Evolutionary conservation across 2,888 invertebrate genomes (phyloP).

Genomic region (Agonum fuliginosum): DNA sequence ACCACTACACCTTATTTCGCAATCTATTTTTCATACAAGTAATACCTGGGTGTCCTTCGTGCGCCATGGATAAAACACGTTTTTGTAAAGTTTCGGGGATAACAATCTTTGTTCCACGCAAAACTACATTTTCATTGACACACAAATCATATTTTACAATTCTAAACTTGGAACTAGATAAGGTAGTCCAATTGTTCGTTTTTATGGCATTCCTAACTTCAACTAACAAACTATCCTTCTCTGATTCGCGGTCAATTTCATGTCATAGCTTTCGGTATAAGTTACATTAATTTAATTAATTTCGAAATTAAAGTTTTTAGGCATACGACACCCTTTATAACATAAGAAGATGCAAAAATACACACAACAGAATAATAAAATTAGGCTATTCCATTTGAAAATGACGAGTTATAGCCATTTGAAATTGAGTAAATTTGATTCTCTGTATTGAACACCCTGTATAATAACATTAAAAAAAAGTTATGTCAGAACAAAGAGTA

Average conservation of each 20-base stretch:
- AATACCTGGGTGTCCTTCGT: neutral
- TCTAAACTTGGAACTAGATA: neutral
- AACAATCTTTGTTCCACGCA: neutral
- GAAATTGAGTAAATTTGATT: too few species aligned
- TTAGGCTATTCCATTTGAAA: too few species aligned
- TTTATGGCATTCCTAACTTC: neutral
- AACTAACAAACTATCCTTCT: neutral
- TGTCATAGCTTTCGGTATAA: neutral
- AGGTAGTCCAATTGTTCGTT: neutral
- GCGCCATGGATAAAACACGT: neutral
- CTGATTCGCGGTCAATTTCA: neutral
- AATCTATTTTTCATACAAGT: neutral
- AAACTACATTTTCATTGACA: neutral
- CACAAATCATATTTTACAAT: neutral
- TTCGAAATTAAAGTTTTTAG: too few species aligned
- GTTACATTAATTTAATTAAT: too few species aligned
- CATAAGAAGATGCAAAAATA: too few species aligned
- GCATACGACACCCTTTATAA: too few species aligned
- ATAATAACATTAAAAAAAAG: too few species aligned
- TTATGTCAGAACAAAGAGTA: too few species aligned
- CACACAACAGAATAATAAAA: too few species aligned
- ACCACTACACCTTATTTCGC: neutral
- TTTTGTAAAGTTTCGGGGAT: neutral
- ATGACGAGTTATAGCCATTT: too few species aligned
- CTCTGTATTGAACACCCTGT: too few species aligned